phyloP scores from a whole-genome alignment of 2,888 invertebrate genomes.

The Catocala sponsa region DNA sequence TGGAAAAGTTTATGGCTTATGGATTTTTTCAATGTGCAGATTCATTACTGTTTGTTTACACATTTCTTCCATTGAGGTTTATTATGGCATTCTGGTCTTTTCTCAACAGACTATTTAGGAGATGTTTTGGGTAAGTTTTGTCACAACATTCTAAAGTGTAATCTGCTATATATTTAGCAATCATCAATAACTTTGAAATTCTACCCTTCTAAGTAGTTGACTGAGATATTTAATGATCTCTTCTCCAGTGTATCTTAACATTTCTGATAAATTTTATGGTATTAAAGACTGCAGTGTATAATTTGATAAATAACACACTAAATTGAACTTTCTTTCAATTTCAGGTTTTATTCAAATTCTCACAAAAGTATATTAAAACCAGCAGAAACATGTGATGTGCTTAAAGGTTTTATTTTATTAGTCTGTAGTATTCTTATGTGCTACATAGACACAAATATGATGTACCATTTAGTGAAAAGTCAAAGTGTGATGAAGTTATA shows the following conservation, averaged over 20 bases:
- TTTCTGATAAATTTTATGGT: too few species aligned
- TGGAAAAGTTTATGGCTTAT: conserved; percentile 97
- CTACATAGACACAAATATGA: conserved; percentile 98
- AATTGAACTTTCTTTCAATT: conserved; percentile 39
- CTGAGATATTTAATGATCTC: too few species aligned
- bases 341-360: conserved; percentile 72
- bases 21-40: conserved; percentile 99
- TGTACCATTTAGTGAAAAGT: conserved; percentile 98
- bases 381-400: conserved; percentile 97
- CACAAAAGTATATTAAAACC: conserved; percentile 91
- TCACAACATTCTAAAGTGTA: background rate
- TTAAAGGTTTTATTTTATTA: conserved; percentile 96
- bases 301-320: too few species aligned
- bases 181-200: background rate
- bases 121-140: conserved; percentile 90
- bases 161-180: background rate
- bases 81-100: conserved; percentile 95
- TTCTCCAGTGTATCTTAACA: too few species aligned
- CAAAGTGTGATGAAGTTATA: conserved; percentile 99
- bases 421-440: conserved; percentile 94
- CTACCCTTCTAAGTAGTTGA: too few species aligned
- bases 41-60: conserved; percentile 98
- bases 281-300: too few species aligned
- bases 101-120: conserved; percentile 91
- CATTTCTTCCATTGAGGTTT: conserved; percentile 98